phyloP scores from a whole-genome alignment of 1,140 invertebrate species.

The Elymnias hypermnestra region DNA sequence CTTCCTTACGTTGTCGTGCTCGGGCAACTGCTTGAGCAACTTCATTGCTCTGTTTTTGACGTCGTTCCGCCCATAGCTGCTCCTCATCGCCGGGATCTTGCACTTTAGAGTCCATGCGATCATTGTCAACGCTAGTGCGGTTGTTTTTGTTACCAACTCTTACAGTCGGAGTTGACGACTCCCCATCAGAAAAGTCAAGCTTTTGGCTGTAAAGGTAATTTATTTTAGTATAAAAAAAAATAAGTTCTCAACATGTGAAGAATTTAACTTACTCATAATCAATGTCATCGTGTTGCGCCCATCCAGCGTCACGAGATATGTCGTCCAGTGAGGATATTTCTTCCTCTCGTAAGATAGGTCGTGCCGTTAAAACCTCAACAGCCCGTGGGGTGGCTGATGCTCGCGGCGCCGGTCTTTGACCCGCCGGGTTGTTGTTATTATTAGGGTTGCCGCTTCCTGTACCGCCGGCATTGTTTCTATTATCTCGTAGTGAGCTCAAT shows the following conservation, averaged over 20 bases:
- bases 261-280: constrained; percentile 94
- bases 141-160: constrained; percentile 56
- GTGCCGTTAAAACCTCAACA: constrained; percentile 54
- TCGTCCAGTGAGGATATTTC: constrained; percentile 94
- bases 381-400: constrained; percentile 56
- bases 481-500: constrained; percentile 50
- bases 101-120: constrained; percentile 54
- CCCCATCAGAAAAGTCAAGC: constrained; percentile 95
- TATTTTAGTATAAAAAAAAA: too few species aligned
- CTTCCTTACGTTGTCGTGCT: constrained; percentile 86
- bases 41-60: constrained; percentile 81
- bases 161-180: constrained; percentile 73
- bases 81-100: constrained; percentile 81
- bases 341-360: constrained; percentile 94
- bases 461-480: constrained; percentile 34
- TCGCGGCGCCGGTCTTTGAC: constrained; percentile 36
- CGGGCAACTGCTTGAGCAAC: constrained; percentile 84
- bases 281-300: constrained; percentile 94
- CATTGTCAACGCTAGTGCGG: constrained; percentile 50
- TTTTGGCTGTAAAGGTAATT: constrained; percentile 83
- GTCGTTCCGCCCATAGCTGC: constrained; percentile 83
- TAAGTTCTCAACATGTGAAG: too few species aligned
- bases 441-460: constrained; percentile 27
- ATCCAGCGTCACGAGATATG: constrained; percentile 91
- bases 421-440: constrained; percentile 26